phyloP scores from a whole-genome alignment of 2,113 vertebrate genomes.

The Atherinomorus stipes region DNA sequence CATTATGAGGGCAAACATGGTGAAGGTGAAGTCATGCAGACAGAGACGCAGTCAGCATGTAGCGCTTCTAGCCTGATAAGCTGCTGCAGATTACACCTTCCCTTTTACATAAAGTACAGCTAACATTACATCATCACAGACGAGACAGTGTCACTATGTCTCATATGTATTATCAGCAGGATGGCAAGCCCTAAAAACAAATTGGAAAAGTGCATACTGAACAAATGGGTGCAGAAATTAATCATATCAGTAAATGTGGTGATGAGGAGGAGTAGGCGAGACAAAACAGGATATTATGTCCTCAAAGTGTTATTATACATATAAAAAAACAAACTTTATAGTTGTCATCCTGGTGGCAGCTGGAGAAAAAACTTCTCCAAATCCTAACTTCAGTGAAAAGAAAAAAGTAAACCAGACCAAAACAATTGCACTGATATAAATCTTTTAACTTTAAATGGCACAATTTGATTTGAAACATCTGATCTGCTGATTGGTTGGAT shows the following conservation, averaged over 20 bases:
- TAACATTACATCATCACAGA: conserved; percentile 46
- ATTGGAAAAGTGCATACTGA: background rate
- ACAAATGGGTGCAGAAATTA: conserved; percentile 5
- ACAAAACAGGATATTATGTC: background rate
- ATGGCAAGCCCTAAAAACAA: conserved; percentile 55
- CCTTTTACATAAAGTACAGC: conserved; percentile 29
- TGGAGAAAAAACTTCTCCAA: too few species aligned
- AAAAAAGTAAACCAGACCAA: background rate
- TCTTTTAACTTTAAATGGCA: too few species aligned
- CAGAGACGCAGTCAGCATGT: conserved; percentile 19
- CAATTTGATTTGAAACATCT: conserved; percentile 41
- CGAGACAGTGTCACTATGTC: conserved; percentile 17
- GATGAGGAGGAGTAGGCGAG: background rate
- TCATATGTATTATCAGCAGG: conserved; percentile 42
- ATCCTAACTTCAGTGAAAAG: background rate
- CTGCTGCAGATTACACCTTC: conserved; percentile 38
- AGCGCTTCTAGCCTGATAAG: conserved; percentile 26
- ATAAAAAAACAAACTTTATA: too few species aligned
- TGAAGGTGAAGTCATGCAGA: conserved; percentile 16
- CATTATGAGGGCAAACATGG: conserved; percentile 5
- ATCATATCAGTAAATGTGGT: conserved; percentile 26
- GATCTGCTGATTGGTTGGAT: conserved; percentile 31
- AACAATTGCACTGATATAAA: too few species aligned
- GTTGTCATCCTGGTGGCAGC: too few species aligned
- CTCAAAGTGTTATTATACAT: background rate